Percentiles rank a stretch among this genome's conserved stretches.
Conservation (phyloP, 2,113 vertebrate genomes). For the Lasiurus borealis region DNA sequence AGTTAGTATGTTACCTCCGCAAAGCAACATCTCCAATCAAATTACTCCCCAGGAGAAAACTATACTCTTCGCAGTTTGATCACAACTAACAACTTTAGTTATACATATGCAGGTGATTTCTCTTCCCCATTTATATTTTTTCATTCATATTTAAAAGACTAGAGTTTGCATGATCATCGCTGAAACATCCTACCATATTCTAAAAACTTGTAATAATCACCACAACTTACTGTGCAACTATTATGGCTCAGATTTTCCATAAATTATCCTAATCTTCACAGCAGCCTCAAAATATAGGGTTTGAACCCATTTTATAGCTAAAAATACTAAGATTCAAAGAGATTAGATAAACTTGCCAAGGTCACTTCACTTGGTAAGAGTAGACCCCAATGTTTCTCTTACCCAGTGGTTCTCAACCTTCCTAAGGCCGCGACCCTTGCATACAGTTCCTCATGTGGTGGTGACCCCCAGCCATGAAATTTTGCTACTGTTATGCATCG, state of each 20-base stretch:
- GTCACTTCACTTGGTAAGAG: background rate
- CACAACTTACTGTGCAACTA: background rate
- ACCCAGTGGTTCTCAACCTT: too few species aligned
- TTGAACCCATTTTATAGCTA: background rate
- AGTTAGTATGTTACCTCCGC: slow-evolving; percentile 65
- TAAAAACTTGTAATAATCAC: background rate
- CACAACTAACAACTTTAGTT: slow-evolving; percentile 56
- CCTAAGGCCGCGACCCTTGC: too few species aligned
- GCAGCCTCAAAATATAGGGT: background rate
- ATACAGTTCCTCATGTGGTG: too few species aligned
- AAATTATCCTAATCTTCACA: background rate
- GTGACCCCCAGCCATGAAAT: too few species aligned
- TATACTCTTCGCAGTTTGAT: slow-evolving; percentile 1
- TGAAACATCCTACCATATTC: background rate
- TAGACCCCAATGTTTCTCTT: background rate
- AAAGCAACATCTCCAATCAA: slow-evolving; percentile 60
- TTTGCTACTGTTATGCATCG: too few species aligned
- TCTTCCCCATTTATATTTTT: slow-evolving; percentile 17
- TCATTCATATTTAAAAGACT: slow-evolving; percentile 35
- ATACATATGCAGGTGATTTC: background rate
- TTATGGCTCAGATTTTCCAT: background rate
- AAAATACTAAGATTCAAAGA: background rate
- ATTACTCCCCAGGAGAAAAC: slow-evolving; percentile 58
- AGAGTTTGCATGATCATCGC: background rate
- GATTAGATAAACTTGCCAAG: background rate